Base-by-base conservation (phyloP, 2,113 vertebrate species). In the Ptilonorhynchus violaceus region DNA sequence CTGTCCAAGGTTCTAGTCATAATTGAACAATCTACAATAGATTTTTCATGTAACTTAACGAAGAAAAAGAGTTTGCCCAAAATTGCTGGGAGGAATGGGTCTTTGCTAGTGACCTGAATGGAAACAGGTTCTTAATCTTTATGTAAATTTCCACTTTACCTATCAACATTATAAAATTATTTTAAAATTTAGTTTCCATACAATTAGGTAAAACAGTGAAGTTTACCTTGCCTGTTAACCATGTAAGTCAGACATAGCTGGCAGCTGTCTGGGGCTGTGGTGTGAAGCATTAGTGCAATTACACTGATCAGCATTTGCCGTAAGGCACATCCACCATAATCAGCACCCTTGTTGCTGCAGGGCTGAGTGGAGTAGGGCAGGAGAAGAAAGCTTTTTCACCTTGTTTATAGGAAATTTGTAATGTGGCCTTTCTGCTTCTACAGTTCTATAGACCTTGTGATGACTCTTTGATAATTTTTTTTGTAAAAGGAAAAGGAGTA, bases 401-500 rank as follows among this genome's bases (percentile, higher is more conserved):
- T 63, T 10, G 12, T 72, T 81, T 49, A 10, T 73, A 44, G 59
- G 70, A 82, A 42, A 76, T 50, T 28, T 53, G 35, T 74, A 37
- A 79, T 0, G 35, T 90, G 89, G 64, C 81, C 91, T 96, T 96
- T 91, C 63, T 75, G 92, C 89, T 87, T 89, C 69, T 80, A 49
- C 76, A 52, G 77, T 85, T 69, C 52, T 58, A 0, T 46, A 76
- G 67, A 23, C 77, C 73, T 83, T 84, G 35, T 62, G 63, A 80
- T 66, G 74, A 67, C 23, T 72, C 66, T 77, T 47, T 73, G 44
- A 52, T 72, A 13, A 6, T 39, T 42, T 20, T 18, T 62, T 90
- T 89, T 89, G 49, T 83, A 81, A 95, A 94, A 83, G 59, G 69
- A 67, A 74, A 91, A 74, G 25, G 82, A 88, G 47, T 86, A 83